Conservation (phyloP, 2,888 invertebrate species). For the Heterodera filipjevi region DNA sequence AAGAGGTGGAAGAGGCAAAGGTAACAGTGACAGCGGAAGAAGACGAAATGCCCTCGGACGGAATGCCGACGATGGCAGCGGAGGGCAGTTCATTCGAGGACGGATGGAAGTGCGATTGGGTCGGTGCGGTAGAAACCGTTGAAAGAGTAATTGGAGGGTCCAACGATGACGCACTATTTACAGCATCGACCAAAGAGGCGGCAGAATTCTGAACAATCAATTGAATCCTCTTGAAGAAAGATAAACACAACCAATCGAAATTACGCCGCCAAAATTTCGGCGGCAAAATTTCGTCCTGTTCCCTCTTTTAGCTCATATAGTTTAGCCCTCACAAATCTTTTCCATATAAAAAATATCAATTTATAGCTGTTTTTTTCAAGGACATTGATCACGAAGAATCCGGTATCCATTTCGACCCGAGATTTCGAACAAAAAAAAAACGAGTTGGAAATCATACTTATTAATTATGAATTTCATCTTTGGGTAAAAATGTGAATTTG, state of each 20-base stretch:
- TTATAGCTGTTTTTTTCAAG: too few species aligned
- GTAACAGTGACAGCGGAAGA: not conserved
- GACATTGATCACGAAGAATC: too few species aligned
- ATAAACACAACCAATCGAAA: not conserved
- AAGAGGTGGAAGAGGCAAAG: not conserved
- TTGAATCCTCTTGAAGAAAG: not conserved
- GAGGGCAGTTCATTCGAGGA: not conserved
- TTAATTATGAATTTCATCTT: too few species aligned
- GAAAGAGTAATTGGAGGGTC: not conserved
- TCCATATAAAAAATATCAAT: too few species aligned
- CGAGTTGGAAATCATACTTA: too few species aligned
- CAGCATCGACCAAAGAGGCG: constrained; percentile 8
- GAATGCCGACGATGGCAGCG: not conserved
- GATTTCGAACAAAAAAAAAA: too few species aligned
- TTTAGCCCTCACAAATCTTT: too few species aligned
- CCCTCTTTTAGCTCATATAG: too few species aligned
- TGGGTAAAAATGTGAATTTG: too few species aligned
- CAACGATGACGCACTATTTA: not conserved
- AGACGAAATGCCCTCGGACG: not conserved
- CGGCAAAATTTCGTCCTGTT: not conserved
- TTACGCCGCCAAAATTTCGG: not conserved
- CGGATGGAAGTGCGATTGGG: not conserved
- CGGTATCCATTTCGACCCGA: too few species aligned
- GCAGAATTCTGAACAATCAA: constrained; percentile 22
- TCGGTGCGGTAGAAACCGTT: not conserved